phyloP scores from a whole-genome alignment of 2,888 invertebrate genomes.

The Pristionchus japonicus region DNA sequence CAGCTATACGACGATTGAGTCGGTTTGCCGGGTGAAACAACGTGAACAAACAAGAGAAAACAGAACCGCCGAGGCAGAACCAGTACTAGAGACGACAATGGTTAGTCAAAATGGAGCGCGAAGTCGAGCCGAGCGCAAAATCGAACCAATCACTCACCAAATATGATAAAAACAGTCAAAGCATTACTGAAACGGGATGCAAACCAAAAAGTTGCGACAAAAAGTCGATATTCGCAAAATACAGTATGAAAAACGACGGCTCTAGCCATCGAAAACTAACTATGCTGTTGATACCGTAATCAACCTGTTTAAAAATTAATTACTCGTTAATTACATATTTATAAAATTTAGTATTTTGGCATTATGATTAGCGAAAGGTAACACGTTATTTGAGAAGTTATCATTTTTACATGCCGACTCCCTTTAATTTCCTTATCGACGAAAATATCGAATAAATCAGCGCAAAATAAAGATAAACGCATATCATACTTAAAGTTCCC shows the following conservation, averaged over 20 bases:
- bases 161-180: neutral
- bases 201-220: neutral
- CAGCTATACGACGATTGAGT: no score
- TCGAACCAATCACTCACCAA: neutral
- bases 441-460: no score
- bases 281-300: neutral
- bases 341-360: constrained; percentile 46
- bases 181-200: no score
- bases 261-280: neutral
- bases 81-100: no score
- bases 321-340: neutral
- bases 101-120: no score
- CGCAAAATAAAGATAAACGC: no score
- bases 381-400: neutral
- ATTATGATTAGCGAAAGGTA: neutral
- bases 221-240: neutral
- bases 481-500: no score
- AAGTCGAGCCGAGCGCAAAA: no score
- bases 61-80: no score
- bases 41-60: no score
- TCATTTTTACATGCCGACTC: neutral
- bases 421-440: no score
- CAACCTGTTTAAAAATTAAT: neutral
- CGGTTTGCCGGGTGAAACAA: no score
- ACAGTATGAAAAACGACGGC: neutral